A percentile compares a stretch with the other conserved stretches of the same genome.
These are phyloP conservation scores for Plemyria rubiginata DNA, from an alignment of 2,888 invertebrate genomes.

Conservation along the genomic window DNA sequence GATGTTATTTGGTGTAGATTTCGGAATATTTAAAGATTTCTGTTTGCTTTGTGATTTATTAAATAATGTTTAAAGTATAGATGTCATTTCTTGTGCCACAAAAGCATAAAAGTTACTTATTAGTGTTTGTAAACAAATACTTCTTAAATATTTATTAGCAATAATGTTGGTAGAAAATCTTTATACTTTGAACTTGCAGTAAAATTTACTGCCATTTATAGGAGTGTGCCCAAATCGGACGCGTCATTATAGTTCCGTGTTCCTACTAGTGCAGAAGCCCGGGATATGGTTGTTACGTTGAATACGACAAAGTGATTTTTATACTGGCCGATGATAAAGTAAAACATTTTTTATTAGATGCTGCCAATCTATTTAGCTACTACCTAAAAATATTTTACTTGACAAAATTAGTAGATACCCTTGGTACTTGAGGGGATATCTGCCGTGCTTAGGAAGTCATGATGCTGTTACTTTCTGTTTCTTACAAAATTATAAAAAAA, in stretches of 20 bases:
- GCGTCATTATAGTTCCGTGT: constrained; percentile 46
- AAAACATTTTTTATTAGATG: too few relatives aligned
- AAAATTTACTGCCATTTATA: constrained; percentile 36
- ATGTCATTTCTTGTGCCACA: too few relatives aligned
- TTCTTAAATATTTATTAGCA: constrained; percentile 22
- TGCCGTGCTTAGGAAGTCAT: too few relatives aligned
- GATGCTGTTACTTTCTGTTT: too few relatives aligned
- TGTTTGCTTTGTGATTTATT: neutral
- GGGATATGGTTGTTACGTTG: neutral
- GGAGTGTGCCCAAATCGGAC: constrained; percentile 42
- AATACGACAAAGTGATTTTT: neutral
- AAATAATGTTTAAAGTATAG: neutral
- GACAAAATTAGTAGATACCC: too few relatives aligned
- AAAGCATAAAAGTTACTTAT: too few relatives aligned
- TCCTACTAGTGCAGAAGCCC: constrained; percentile 23
- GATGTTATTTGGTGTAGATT: constrained; percentile 18
- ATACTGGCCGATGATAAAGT: neutral
- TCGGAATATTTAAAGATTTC: neutral
- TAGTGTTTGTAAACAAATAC: neutral
- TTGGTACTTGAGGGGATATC: too few relatives aligned
- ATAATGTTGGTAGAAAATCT: constrained; percentile 28
- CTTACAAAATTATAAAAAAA: too few relatives aligned
- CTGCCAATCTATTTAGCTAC: too few relatives aligned
- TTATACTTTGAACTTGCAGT: constrained; percentile 36
- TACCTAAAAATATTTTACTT: too few relatives aligned